A percentile compares a stretch with the other conserved stretches of the same genome.
phyloP scores from a whole-genome alignment of 1,140 invertebrate species.

The Drosophila ercepeae region DNA sequence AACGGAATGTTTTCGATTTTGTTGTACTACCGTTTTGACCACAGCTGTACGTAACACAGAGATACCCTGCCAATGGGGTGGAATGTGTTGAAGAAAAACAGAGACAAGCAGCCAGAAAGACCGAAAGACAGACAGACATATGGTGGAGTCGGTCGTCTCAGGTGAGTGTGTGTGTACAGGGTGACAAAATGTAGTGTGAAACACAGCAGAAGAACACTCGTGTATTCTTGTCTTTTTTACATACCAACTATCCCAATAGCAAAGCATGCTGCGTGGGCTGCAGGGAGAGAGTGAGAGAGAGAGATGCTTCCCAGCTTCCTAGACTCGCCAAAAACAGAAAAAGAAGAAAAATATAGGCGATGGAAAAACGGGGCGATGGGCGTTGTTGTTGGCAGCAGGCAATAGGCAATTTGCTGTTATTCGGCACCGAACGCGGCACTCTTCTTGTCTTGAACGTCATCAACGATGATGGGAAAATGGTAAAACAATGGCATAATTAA shows the following conservation, averaged over 20 bases:
- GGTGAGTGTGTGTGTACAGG: slow-evolving; percentile 60
- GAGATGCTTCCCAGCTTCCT: slow-evolving; percentile 23
- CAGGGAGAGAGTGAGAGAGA: slow-evolving; percentile 32
- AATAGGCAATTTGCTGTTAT: slow-evolving; percentile 58
- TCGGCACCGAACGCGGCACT: slow-evolving; percentile 64
- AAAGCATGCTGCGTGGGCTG: slow-evolving; percentile 58
- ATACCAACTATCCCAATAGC: slow-evolving; percentile 59
- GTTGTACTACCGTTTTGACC: slow-evolving; percentile 35
- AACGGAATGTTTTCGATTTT: slow-evolving; percentile 17
- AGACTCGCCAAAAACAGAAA: slow-evolving; percentile 4
- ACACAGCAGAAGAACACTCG: slow-evolving; percentile 49
- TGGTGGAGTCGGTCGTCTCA: slow-evolving; percentile 75
- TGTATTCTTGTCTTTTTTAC: slow-evolving; percentile 46
- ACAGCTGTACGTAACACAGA: slow-evolving; percentile 34
- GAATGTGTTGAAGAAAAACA: slow-evolving; percentile 59
- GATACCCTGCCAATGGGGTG: slow-evolving; percentile 64
- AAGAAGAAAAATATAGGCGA: slow-evolving; percentile 8
- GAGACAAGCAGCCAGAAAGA: slow-evolving; percentile 43
- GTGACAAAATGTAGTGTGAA: slow-evolving; percentile 65
- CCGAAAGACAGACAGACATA: slow-evolving; percentile 48
- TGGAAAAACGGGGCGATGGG: slow-evolving; percentile 48
- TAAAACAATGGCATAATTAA: slow-evolving; percentile 67
- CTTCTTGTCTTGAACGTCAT: slow-evolving; percentile 34
- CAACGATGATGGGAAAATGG: slow-evolving; percentile 63
- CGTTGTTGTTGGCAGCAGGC: slow-evolving; percentile 63